phyloP scores from a whole-genome alignment of 2,797 vertebrate genomes.

The Sparus aurata region DNA sequence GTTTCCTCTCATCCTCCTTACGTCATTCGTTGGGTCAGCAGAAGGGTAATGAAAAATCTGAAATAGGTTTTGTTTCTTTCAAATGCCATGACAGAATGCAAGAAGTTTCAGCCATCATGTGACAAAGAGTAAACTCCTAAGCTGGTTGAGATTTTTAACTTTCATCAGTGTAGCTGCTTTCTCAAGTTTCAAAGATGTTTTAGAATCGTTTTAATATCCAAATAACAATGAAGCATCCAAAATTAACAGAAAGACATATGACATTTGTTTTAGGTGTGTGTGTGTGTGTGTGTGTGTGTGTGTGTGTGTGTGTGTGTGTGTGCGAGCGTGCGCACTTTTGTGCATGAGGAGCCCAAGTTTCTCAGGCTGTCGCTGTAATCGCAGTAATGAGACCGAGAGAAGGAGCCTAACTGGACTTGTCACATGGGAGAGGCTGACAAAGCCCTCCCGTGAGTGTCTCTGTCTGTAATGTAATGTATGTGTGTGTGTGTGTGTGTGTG shows the following conservation, averaged over 20 bases:
- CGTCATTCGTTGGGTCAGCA: not conserved
- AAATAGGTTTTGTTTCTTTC: not conserved
- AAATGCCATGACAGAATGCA: not conserved
- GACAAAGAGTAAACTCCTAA: not conserved
- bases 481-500: slow-evolving; percentile 37
- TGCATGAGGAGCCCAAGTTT: slow-evolving; percentile 23
- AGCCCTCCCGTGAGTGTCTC: slow-evolving; percentile 37
- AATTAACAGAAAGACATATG: not conserved
- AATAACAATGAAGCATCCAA: not conserved
- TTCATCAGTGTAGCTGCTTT: not conserved
- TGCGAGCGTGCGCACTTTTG: not conserved
- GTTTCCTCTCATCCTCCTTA: slow-evolving; percentile 1
- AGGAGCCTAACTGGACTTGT: slow-evolving; percentile 59
- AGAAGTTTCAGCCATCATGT: not conserved
- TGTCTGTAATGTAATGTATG: slow-evolving; percentile 32
- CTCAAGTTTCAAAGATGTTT: not conserved
- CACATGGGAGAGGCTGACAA: slow-evolving; percentile 65
- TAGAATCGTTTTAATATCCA: not conserved
- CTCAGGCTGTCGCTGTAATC: slow-evolving; percentile 73
- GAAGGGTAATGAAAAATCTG: not conserved
- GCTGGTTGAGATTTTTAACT: not conserved
- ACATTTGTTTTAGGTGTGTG: not conserved
- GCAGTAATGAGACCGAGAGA: slow-evolving; percentile 75
- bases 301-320: not conserved
- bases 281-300: not conserved